Base-by-base conservation (phyloP, 2,888 invertebrate species). In the Atethmia centrago region DNA sequence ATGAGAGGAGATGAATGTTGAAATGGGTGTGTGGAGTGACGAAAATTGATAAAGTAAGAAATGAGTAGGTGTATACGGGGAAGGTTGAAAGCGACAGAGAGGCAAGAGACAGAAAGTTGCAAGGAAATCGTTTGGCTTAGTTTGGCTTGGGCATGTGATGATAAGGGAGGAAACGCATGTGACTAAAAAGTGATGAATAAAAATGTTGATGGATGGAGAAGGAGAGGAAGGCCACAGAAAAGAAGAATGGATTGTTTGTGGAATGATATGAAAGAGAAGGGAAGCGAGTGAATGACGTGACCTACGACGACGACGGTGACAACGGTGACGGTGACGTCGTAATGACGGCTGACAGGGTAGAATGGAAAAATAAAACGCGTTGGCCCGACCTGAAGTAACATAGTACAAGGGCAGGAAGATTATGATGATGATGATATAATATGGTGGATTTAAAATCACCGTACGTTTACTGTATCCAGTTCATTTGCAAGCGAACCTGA, bases 401-500 rank as follows among this genome's bases (percentile, higher is more conserved):
- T 25, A 14, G 12, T 1, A 53, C 14, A 53, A 53, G 25, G 42
- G 14, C 14, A 14, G 25, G 5, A 25, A 25, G 14, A n/a, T 25
- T 5, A 53, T 53, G 25, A 51, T 51, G 42, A 42, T 10, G 42
- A 12, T 42, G 12, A 36, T 36, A 14, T 53, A 16, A 16, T 31
- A 31, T 31, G 21, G 31, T 25, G 7, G 16, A 21, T 21, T 56
- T 42, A 61, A 55, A 49, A 65, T 16, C 14, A 25, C 49, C n/a
- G n/a, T n/a, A n/a, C n/a, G n/a, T n/a, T 71, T 5, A 49, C 10
- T 25, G 40, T 64, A 58, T 53, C 45, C 14, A 47, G 40, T 59
- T 58, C 47, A 63, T 72, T 61, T 58, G 59, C 55, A 40, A 53
- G 55, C 31, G 10, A 55, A n/a, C 61, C 25, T 42, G 25, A 40